Conservation (phyloP, 2,113 vertebrate genomes). For the Orientallactaga bullata region DNA sequence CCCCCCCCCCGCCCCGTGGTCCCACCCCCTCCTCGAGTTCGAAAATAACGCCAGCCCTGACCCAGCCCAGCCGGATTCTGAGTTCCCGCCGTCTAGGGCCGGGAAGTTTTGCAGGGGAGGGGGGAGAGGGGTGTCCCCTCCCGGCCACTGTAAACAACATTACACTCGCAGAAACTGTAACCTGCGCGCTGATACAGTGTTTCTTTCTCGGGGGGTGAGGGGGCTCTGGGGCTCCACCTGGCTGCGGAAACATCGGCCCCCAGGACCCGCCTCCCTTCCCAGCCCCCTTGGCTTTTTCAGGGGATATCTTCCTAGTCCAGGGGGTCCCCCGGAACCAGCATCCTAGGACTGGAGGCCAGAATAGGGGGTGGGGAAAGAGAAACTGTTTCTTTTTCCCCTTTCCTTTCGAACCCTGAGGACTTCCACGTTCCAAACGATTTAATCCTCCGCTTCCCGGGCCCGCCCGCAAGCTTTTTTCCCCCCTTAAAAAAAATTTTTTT, state of each 20-base stretch:
- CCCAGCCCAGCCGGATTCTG: slow-evolving; percentile 62
- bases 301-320: slow-evolving; percentile 28
- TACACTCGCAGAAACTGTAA: slow-evolving; percentile 62
- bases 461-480: slow-evolving; percentile 72
- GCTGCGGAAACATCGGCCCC: slow-evolving; percentile 5
- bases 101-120: slow-evolving; percentile 72
- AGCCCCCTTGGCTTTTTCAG: slow-evolving; percentile 35
- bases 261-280: slow-evolving; percentile 61
- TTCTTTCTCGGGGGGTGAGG: background rate
- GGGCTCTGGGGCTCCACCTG: background rate
- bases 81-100: slow-evolving; percentile 76
- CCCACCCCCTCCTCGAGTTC: slow-evolving; percentile 62
- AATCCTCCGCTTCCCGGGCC: slow-evolving; percentile 77
- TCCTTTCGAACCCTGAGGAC: slow-evolving; percentile 75
- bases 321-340: background rate
- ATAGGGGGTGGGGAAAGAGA: slow-evolving; percentile 65
- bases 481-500: background rate
- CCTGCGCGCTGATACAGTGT: slow-evolving; percentile 32
- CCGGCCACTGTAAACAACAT: slow-evolving; percentile 56
- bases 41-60: slow-evolving; percentile 81
- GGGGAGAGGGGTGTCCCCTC: slow-evolving; percentile 44
- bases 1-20: background rate
- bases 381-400: slow-evolving; percentile 84
- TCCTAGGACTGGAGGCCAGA: slow-evolving; percentile 16
- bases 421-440: slow-evolving; percentile 80